Evolutionary conservation across 2,113 vertebrate species (phyloP).

Genomic region (Apodemus sylvaticus): DNA sequence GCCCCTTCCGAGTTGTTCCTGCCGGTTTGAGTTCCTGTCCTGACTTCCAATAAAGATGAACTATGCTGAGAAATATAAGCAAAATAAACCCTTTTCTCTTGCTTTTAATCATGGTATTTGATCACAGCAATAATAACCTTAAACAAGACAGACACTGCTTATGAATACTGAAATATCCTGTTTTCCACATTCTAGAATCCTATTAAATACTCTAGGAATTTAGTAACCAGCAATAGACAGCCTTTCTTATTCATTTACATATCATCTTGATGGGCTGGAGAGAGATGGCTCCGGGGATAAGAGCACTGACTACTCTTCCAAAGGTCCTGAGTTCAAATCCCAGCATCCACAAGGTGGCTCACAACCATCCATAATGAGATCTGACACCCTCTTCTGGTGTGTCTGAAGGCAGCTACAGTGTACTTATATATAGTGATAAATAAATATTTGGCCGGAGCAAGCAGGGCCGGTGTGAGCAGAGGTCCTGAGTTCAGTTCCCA

Average conservation of each 20-base stretch:
- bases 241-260: slow-evolving; percentile 25
- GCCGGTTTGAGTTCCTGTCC: not conserved
- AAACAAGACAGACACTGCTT: no score
- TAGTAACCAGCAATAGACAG: not conserved
- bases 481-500: no score
- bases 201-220: slow-evolving; percentile 54
- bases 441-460: no score
- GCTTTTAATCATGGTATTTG: not conserved
- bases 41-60: not conserved
- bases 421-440: no score
- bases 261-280: not conserved
- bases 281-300: no score
- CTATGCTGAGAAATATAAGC: not conserved
- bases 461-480: no score
- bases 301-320: no score
- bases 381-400: no score
- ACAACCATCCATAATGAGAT: no score
- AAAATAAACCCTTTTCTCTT: not conserved
- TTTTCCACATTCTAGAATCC: slow-evolving; percentile 9
- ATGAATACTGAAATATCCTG: not conserved
- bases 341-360: no score
- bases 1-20: not conserved
- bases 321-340: no score
- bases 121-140: not conserved
- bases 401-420: no score